Evolutionary conservation across 1,140 invertebrate species (phyloP).

Genomic region (Drosophila parabipectinata): DNA sequence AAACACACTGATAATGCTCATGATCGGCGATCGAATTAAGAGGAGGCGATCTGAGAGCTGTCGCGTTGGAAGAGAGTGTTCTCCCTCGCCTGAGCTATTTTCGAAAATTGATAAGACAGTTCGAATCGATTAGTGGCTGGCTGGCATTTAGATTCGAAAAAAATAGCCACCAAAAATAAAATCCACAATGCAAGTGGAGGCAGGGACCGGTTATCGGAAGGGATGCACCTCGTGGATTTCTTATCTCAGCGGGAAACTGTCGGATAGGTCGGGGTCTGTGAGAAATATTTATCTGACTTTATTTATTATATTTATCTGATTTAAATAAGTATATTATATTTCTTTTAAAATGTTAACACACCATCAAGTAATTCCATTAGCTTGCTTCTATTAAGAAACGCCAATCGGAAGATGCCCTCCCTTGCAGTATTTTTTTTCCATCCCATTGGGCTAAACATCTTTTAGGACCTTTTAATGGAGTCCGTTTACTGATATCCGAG

Average conservation of each 20-base stretch:
- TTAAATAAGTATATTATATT: no score
- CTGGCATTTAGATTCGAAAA: slow-evolving; percentile 38
- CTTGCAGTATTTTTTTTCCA: slow-evolving; percentile 14
- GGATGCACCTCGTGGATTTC: background rate
- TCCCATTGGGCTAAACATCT: slow-evolving; percentile 37
- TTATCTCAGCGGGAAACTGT: slow-evolving; percentile 8
- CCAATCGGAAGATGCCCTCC: background rate
- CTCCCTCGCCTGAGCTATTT: slow-evolving; percentile 54
- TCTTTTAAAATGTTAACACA: background rate
- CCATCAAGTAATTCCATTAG: slow-evolving; percentile 9
- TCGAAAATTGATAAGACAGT: slow-evolving; percentile 68
- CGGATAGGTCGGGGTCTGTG: background rate
- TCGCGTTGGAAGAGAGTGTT: slow-evolving; percentile 18
- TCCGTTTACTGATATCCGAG: slow-evolving; percentile 29
- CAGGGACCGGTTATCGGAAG: background rate
- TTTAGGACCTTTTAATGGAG: slow-evolving; percentile 37
- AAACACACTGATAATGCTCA: slow-evolving; percentile 43
- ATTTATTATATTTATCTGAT: no score
- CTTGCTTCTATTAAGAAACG: slow-evolving; percentile 18
- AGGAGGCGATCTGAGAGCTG: slow-evolving; percentile 33
- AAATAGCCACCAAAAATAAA: background rate
- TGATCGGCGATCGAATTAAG: slow-evolving; percentile 57
- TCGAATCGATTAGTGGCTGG: slow-evolving; percentile 33
- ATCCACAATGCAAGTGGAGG: slow-evolving; percentile 16
- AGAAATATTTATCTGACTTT: slow-evolving; percentile 4